Evolutionary conservation across 1,140 invertebrate species (phyloP).

Genomic region (Pissodes strobi): DNA sequence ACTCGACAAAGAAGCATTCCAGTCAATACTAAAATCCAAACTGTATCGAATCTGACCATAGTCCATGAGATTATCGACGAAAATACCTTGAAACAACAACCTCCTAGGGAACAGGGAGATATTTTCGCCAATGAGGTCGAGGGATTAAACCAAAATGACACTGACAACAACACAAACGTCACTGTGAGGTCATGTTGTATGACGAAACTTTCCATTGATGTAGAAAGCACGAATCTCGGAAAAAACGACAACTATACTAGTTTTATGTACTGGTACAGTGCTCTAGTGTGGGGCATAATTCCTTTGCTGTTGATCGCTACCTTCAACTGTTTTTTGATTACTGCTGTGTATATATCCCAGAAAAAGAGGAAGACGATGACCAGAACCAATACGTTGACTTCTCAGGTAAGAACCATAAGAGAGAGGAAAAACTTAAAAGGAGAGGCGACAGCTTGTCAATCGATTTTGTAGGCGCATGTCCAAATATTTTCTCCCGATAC

Average conservation of each 20-base stretch:
- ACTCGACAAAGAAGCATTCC: not conserved
- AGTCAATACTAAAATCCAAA: not conserved
- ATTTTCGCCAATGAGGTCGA: not conserved
- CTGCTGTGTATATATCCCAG: constrained; percentile 66
- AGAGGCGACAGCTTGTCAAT: no score
- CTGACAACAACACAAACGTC: not conserved
- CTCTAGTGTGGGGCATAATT: constrained; percentile 68
- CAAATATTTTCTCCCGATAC: no score
- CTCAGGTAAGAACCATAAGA: constrained; percentile 57
- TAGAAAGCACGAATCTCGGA: constrained; percentile 55
- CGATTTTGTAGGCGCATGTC: no score
- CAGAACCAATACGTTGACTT: constrained; percentile 42
- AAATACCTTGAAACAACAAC: not conserved
- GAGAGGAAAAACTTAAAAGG: no score
- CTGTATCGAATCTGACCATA: constrained; percentile 1
- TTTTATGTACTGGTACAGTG: constrained; percentile 71
- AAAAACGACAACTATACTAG: constrained; percentile 62
- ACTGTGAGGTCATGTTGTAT: constrained; percentile 38
- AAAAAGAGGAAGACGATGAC: constrained; percentile 62
- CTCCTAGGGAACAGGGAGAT: not conserved
- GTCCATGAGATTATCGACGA: not conserved
- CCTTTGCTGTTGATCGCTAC: constrained; percentile 69
- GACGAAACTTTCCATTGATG: constrained; percentile 39
- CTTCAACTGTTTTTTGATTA: constrained; percentile 75
- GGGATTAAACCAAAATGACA: not conserved